Evolutionary conservation across 1,140 invertebrate genomes (phyloP).

Genomic region (Polypedilum vanderplanki): DNA sequence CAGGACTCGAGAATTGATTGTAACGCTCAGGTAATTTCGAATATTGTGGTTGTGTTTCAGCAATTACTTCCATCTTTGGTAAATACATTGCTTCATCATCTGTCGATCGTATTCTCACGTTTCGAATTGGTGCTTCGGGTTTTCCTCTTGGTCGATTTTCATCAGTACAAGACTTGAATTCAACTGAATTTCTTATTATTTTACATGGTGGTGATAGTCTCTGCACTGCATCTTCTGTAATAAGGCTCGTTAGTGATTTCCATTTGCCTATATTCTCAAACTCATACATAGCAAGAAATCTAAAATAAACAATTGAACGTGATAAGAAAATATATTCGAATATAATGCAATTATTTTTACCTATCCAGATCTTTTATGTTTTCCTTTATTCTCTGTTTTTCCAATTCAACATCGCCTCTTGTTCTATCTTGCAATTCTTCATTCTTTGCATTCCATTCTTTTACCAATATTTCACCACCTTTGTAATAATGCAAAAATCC

Average conservation of each 20-base stretch:
- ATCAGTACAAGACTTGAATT: slow-evolving; percentile 58
- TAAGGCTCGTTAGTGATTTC: slow-evolving; percentile 70
- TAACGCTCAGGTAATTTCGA: slow-evolving; percentile 69
- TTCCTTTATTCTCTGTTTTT: slow-evolving; percentile 54
- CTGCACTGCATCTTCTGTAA: slow-evolving; percentile 51
- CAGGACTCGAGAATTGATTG: slow-evolving; percentile 67
- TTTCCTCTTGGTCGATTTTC: slow-evolving; percentile 52
- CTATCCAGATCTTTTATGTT: slow-evolving; percentile 74
- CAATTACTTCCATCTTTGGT: slow-evolving; percentile 69
- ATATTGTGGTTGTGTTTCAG: slow-evolving; percentile 74
- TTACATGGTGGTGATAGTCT: slow-evolving; percentile 56
- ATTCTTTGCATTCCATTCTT: slow-evolving; percentile 69
- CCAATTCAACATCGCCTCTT: slow-evolving; percentile 44
- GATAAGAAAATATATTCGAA: not conserved
- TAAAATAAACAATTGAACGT: not conserved
- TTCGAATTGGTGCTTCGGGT: slow-evolving; percentile 32
- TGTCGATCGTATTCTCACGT: slow-evolving; percentile 46
- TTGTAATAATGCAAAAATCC: slow-evolving; percentile 89
- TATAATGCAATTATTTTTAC: not conserved
- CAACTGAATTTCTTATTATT: slow-evolving; percentile 60
- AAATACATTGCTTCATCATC: slow-evolving; percentile 66
- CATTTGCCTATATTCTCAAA: slow-evolving; percentile 83
- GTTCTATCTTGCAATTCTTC: slow-evolving; percentile 59
- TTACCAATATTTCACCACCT: slow-evolving; percentile 74
- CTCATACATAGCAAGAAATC: slow-evolving; percentile 82